Evolutionary conservation across 2,888 invertebrate genomes (phyloP).

Genomic region (Parochlus steinenii): DNA sequence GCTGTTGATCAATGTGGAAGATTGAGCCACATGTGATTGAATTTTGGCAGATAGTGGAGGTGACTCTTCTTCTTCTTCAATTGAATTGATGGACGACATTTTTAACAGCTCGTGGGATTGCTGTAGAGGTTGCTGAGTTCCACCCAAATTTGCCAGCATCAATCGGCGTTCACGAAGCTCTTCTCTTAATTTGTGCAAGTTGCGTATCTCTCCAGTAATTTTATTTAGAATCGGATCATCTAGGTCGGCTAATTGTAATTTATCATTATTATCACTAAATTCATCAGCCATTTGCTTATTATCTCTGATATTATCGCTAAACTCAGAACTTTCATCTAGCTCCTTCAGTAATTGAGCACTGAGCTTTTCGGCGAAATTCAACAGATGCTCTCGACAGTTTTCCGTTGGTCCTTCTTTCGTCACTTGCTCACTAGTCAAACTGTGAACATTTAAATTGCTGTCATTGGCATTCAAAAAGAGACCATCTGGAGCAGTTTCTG

Average conservation of each 20-base stretch:
- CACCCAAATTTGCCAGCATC: slow-evolving; percentile 29
- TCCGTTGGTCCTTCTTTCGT: slow-evolving; percentile 45
- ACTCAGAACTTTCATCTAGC: slow-evolving; percentile 35
- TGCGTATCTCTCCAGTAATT: slow-evolving; percentile 20
- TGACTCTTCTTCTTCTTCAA: slow-evolving; percentile 10
- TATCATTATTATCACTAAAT: slow-evolving; percentile 20
- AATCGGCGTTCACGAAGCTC: slow-evolving; percentile 28
- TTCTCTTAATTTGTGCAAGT: slow-evolving; percentile 24
- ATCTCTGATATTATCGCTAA: slow-evolving; percentile 15
- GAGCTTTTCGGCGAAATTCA: slow-evolving; percentile 66
- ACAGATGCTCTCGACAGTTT: slow-evolving; percentile 50
- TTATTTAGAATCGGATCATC: slow-evolving; percentile 15
- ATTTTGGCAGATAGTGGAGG: slow-evolving; percentile 12
- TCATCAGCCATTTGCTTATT: slow-evolving; percentile 23
- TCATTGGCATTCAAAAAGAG: slow-evolving; percentile 36
- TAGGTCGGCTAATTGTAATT: slow-evolving; percentile 3
- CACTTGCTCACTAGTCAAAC: too few species aligned
- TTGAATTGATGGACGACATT: too few species aligned
- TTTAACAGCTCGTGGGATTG: too few species aligned
- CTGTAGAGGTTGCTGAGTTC: slow-evolving; percentile 34
- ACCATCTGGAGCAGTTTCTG: slow-evolving; percentile 28
- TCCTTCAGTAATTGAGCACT: slow-evolving; percentile 65
- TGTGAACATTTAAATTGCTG: slow-evolving; percentile 35
- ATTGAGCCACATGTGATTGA: slow-evolving; percentile 9
- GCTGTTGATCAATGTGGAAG: slow-evolving; percentile 5